phyloP scores from a whole-genome alignment of 1,140 invertebrate genomes.

The Zaprionus lachaisei region DNA sequence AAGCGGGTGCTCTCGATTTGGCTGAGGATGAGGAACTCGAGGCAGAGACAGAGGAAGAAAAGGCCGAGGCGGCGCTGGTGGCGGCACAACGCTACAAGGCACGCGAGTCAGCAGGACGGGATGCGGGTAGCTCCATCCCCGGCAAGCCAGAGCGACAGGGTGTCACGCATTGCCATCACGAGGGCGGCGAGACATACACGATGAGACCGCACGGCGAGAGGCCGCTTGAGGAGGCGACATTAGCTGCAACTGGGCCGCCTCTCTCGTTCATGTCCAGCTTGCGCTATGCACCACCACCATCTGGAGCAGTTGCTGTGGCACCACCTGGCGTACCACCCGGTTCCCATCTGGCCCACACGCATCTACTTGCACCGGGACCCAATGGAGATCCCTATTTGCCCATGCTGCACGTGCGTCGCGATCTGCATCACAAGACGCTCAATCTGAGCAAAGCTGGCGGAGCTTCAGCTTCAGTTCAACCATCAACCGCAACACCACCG shows the following conservation, averaged over 20 bases:
- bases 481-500: conserved; percentile 50
- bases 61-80: conserved; percentile 64
- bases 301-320: conserved; percentile 18
- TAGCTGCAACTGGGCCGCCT: not conserved
- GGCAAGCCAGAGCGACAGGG: conserved; percentile 85
- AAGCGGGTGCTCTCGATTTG: conserved; percentile 40
- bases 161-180: conserved; percentile 88
- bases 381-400: conserved; percentile 85
- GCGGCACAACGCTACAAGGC: conserved; percentile 54
- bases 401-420: conserved; percentile 89
- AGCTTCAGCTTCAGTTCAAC: conserved; percentile 32
- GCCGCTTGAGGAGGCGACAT: conserved; percentile 42
- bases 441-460: conserved; percentile 53
- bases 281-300: conserved; percentile 49
- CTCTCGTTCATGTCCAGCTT: conserved; percentile 27
- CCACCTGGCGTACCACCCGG: conserved; percentile 26
- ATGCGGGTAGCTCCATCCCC: conserved; percentile 1
- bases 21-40: conserved; percentile 69
- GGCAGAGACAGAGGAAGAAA: conserved; percentile 60
- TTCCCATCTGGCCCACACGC: conserved; percentile 29
- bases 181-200: conserved; percentile 87
- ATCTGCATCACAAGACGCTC: conserved; percentile 87
- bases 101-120: conserved; percentile 17
- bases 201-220: conserved; percentile 86
- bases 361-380: conserved; percentile 53